Percentiles rank a stretch among this genome's conserved stretches.
Conservation (phyloP, 2,113 vertebrate genomes). For the Dasyornis broadbenti region DNA sequence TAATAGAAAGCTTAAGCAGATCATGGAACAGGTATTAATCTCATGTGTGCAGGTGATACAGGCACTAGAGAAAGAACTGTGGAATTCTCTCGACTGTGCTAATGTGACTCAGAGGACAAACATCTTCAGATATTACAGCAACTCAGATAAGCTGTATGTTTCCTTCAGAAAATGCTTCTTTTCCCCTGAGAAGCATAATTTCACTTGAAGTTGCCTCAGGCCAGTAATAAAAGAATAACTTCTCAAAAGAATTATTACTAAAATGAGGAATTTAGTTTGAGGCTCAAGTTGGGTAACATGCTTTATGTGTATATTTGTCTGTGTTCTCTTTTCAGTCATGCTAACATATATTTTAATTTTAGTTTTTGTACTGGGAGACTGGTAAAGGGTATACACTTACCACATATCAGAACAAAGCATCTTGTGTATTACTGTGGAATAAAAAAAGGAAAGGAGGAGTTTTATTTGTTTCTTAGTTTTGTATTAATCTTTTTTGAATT, state of each 20-base stretch:
- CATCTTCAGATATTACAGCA: background rate
- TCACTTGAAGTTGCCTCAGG: background rate
- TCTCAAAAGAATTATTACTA: background rate
- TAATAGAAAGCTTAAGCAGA: background rate
- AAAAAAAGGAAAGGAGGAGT: background rate
- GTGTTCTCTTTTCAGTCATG: background rate
- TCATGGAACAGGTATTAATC: background rate
- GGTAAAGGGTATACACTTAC: background rate
- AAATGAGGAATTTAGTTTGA: background rate
- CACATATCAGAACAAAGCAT: background rate
- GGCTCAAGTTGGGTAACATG: background rate
- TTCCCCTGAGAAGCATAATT: background rate
- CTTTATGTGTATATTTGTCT: background rate
- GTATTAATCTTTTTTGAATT: accelerated
- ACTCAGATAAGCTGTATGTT: background rate
- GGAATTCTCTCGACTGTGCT: background rate
- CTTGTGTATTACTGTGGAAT: background rate
- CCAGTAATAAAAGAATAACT: background rate
- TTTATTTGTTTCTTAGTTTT: background rate
- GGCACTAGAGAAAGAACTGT: background rate
- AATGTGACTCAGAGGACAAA: background rate
- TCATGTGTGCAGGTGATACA: background rate
- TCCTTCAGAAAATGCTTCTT: background rate
- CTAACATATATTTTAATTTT: background rate
- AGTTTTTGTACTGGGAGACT: background rate